Base-by-base conservation (phyloP, 1,140 invertebrate species). In the Acromyrmex echinatior region DNA sequence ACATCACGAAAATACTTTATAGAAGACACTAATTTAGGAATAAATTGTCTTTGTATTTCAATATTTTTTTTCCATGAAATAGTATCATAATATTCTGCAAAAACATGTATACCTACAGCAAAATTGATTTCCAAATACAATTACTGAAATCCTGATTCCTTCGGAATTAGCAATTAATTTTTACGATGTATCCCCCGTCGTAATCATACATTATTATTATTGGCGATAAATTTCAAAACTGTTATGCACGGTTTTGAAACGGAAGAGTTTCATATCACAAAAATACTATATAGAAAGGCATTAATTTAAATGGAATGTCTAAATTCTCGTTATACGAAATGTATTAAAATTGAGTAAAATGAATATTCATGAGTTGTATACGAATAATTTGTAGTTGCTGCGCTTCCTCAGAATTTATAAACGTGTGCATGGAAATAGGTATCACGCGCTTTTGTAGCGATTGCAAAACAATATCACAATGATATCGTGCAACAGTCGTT, bases 381-480 rank as follows among this genome's bases (percentile, higher is more conserved):
- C 1, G n/a, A 84, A 35, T 49, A 51, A 74, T 74, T 60, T 35
- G 12, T 35, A 28, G 35, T 74, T 21, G n/a, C 16, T 9, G 4
- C 0, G 21, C 25, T 74, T 60, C 25, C 25, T 73, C 53, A 70
- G 25, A 58, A 60, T 60, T 39, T 16, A 21, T 39, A 25, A 81
- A 49, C 51, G 49, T 81, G 51, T 21, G 21, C n/a, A 21, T 31
- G 78, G n/a, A 56, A 58, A 39, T 58, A 21, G 56, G 56, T 21
- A 21, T 70, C 21, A 56, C 16, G 49, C 49, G 63, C n/a, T 70
- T 70, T 70, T 31, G 25, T 56, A 49, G 12, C 68, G 35, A 82
- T 74, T 84, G 45, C 39, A 18, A 76, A 62, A 49, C 80, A 62
- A 76, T 62, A 49, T 49, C 56, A 31, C 39, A 84, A 76, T 53